Percentiles rank a stretch among this genome's conserved stretches.
These are phyloP conservation scores for Myotis daubentonii DNA, from an alignment of 2,797 vertebrate species.

Conservation along the genomic window DNA sequence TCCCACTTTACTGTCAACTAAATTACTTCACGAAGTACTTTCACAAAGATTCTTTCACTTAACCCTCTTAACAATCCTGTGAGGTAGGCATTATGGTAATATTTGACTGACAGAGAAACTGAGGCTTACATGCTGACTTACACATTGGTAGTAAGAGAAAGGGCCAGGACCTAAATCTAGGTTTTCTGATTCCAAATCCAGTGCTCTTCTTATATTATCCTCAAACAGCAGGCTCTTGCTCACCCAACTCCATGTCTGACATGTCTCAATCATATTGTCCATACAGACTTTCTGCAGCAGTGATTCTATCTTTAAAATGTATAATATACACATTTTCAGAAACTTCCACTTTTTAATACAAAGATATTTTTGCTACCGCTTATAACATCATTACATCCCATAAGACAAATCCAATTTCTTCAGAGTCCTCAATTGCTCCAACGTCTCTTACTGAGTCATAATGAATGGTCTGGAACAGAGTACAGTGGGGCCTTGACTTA, in stretches of 20 bases:
- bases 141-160: neutral
- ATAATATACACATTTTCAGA: neutral
- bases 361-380: conserved; percentile 32
- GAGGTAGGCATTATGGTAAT: conserved; percentile 21
- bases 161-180: neutral
- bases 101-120: neutral
- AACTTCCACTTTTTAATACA: conserved; percentile 41
- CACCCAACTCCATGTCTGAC: neutral
- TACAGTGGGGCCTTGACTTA: no score
- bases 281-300: neutral
- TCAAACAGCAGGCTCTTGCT: neutral
- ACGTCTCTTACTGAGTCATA: neutral
- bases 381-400: conserved; percentile 24
- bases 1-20: conserved; percentile 41
- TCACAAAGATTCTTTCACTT: conserved; percentile 38
- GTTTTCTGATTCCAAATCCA: conserved; percentile 27
- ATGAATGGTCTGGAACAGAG: neutral
- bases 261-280: neutral
- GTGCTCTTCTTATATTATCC: neutral
- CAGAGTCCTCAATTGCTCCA: neutral
- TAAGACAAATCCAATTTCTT: conserved; percentile 8
- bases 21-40: conserved; percentile 37
- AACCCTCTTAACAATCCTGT: conserved; percentile 21
- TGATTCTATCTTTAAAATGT: conserved; percentile 27
- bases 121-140: neutral